These are phyloP conservation scores for Stigmatopora nigra DNA, from an alignment of 2,113 vertebrate genomes.

Conservation along the genomic window DNA sequence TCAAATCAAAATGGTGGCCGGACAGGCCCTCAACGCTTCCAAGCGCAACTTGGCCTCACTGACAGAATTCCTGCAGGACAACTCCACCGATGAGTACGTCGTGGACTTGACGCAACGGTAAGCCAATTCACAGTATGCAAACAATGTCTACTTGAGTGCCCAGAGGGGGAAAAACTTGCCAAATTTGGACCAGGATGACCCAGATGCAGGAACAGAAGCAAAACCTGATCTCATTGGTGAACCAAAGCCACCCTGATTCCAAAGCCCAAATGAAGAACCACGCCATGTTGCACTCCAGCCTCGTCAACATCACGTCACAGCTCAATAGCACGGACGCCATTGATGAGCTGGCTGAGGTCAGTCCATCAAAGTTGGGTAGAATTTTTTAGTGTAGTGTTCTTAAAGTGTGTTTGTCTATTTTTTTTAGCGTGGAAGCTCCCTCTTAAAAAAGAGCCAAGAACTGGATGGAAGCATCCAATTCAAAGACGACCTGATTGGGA, in stretches of 20 bases:
- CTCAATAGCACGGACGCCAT: conserved; percentile 11
- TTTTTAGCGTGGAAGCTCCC: conserved; percentile 35
- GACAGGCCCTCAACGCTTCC: conserved; percentile 64
- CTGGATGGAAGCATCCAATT: conserved; percentile 43
- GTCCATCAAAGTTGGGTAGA: not conserved
- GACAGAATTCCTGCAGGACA: conserved; percentile 64
- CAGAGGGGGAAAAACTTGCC: too few relatives aligned
- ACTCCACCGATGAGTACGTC: conserved; percentile 46
- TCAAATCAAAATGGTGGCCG: conserved; percentile 56
- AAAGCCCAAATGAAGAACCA: conserved; percentile 36
- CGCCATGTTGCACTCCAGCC: conserved; percentile 23
- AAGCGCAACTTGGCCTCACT: conserved; percentile 65
- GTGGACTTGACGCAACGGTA: conserved; percentile 68
- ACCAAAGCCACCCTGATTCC: conserved; percentile 46
- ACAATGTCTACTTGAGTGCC: too few relatives aligned
- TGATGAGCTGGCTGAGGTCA: conserved; percentile 36
- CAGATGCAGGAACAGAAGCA: conserved; percentile 64
- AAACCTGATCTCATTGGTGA: conserved; percentile 60
- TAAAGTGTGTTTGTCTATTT: not conserved
- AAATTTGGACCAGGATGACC: conserved; percentile 45
- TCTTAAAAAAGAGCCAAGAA: conserved; percentile 48
- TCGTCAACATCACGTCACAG: conserved; percentile 48
- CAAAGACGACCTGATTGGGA: conserved; percentile 47
- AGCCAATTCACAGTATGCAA: conserved; percentile 30
- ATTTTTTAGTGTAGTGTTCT: too few relatives aligned